Evolutionary conservation across 2,888 invertebrate genomes (phyloP), one percentile per base, ranked within the genome.

Genomic region (Tiphia femorata): DNA sequence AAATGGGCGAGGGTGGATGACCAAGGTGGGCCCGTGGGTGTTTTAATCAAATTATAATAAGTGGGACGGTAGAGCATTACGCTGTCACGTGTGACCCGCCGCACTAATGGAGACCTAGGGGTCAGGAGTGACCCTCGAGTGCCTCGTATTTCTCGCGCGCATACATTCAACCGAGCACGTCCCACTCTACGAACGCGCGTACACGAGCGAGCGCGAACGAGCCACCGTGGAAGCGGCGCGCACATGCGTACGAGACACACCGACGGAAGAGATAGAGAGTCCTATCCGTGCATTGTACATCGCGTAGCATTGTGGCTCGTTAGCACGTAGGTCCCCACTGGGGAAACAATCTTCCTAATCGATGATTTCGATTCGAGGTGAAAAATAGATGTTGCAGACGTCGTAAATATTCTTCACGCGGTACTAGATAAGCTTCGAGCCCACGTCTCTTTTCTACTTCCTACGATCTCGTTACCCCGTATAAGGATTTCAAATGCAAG

Each of bases 41-140:
- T 67, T 70, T 68, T 70, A 71, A 73, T 75, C 64, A 67, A 73
- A 74, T 75, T 75, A 68, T 70, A 67, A 74, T 75, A 75, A 76
- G 69, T 67, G 68, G 67, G 58, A 69, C 62, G 67, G 61, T 49
- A 58, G 58, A 48, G 62, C 70, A 65, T 73, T 70, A 64, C 64
- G 62, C 62, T 59, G 58, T 70, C 66, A 57, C 50, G 62, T 59
- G 64, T 46, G 68, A 56, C 44, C 54, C 56, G 67, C 63, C 61
- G 67, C 59, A 57, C 67, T 72, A 72, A 72, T 72, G 70, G 72
- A 70, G 70, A 72, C 55, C 62, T 54, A 60, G 57, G 41, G 72
- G 68, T 72, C 62, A 62, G 40, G 51, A 27, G 54, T 55, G 58
- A 57, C 58, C 62, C 67, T 61, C 59, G 49, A 43, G 51, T 56